phyloP scores from a whole-genome alignment of 1,140 invertebrate genomes.

The Drosophila lacteicornis region DNA sequence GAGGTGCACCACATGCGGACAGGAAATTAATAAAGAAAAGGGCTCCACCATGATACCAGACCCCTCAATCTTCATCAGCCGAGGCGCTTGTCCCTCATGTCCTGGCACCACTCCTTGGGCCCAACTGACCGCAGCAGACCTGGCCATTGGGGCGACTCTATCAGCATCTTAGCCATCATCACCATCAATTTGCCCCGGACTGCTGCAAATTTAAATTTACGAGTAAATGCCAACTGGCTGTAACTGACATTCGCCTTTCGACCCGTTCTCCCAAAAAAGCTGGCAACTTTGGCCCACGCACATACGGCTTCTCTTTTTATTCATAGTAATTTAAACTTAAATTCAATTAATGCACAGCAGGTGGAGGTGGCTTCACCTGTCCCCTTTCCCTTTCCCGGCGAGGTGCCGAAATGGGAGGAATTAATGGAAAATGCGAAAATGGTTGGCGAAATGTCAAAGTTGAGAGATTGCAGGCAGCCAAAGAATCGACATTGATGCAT shows the following conservation, averaged over 20 bases:
- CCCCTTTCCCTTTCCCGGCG: no score
- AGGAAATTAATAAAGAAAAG: constrained; percentile 81
- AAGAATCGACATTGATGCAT: constrained; percentile 32
- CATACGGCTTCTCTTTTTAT: neutral
- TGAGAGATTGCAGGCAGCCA: constrained; percentile 18
- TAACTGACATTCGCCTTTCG: constrained; percentile 20
- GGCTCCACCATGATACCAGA: constrained; percentile 32
- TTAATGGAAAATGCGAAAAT: constrained; percentile 18
- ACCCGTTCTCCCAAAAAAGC: neutral
- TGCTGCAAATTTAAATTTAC: constrained; percentile 56
- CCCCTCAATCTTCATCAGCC: constrained; percentile 51
- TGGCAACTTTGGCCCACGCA: constrained; percentile 28
- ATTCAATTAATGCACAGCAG: constrained; percentile 52
- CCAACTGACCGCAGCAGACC: constrained; percentile 68
- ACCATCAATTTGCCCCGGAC: constrained; percentile 15
- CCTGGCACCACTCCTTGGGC: neutral
- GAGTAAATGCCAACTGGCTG: constrained; percentile 21
- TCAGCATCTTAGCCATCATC: constrained; percentile 41
- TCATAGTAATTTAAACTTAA: constrained; percentile 25
- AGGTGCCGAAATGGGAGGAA: neutral
- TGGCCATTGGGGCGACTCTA: constrained; percentile 37
- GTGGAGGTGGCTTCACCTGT: constrained; percentile 3
- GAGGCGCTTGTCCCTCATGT: constrained; percentile 10
- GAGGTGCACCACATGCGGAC: constrained; percentile 79
- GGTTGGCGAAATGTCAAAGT: constrained; percentile 31